These are phyloP conservation scores for Hypomecis punctinalis DNA, from an alignment of 2,888 invertebrate genomes.

Conservation along the genomic window DNA sequence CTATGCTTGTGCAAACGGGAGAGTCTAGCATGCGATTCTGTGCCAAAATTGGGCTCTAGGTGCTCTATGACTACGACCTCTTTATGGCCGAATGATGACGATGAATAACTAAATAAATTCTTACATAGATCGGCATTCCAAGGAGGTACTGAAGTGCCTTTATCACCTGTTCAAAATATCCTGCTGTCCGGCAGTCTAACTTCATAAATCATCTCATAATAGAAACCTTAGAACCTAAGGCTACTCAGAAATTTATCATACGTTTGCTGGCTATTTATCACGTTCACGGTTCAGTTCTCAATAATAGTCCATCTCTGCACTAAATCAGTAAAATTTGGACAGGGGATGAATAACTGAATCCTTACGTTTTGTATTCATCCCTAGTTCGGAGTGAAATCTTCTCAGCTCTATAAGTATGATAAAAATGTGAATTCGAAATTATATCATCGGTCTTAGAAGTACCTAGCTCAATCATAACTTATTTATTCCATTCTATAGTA, in stretches of 20 bases:
- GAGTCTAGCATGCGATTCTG: too few relatives aligned
- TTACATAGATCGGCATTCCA: too few relatives aligned
- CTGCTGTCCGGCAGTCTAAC: background rate
- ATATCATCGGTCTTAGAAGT: background rate
- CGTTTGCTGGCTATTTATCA: conserved; percentile 45
- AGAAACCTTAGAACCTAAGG: conserved; percentile 2
- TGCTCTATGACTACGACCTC: too few relatives aligned
- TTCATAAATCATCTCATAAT: conserved; percentile 2
- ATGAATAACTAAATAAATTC: too few relatives aligned
- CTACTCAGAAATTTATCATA: conserved; percentile 24
- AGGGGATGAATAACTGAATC: conserved; percentile 50
- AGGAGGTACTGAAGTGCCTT: background rate
- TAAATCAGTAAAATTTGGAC: conserved; percentile 56
- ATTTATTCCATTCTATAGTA: background rate
- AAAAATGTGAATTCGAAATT: conserved; percentile 16
- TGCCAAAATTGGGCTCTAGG: too few relatives aligned
- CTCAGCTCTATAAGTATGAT: background rate
- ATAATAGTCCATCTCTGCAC: conserved; percentile 46
- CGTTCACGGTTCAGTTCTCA: conserved; percentile 53
- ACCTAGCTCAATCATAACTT: background rate
- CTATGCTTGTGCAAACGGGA: too few relatives aligned
- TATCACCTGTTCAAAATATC: background rate
- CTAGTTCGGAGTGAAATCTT: conserved; percentile 28
- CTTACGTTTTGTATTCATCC: conserved; percentile 39
- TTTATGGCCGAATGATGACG: too few relatives aligned